A percentile compares a stretch with the other conserved stretches of the same genome.
phyloP scores from a whole-genome alignment of 2,888 invertebrate species.

The Belgica antarctica region DNA sequence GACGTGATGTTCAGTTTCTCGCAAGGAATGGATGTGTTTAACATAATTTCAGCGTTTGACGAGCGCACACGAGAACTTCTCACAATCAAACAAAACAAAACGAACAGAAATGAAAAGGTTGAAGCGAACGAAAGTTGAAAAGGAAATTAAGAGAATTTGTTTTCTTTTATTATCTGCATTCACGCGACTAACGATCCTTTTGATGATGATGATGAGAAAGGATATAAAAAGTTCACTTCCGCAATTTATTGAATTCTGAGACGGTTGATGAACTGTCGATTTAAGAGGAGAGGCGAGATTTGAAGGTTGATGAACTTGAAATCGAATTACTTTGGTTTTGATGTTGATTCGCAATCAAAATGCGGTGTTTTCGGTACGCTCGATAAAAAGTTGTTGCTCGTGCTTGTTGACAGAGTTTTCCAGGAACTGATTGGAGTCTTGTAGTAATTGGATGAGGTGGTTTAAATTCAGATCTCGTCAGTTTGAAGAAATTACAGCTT shows the following conservation, averaged over 20 bases:
- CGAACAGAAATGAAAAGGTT: not conserved
- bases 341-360: too few species aligned
- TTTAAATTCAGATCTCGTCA: too few species aligned
- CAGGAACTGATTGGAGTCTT: too few species aligned
- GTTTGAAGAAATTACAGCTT: too few species aligned
- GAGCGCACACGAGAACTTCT: not conserved
- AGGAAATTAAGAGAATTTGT: not conserved
- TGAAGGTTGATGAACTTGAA: not conserved
- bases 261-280: constrained; percentile 29
- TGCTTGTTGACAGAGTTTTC: too few species aligned
- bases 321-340: too few species aligned
- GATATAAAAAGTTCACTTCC: constrained; percentile 25
- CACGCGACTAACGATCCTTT: not conserved
- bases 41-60: not conserved
- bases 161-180: not conserved
- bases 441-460: too few species aligned
- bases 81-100: not conserved
- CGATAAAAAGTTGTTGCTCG: too few species aligned
- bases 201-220: constrained; percentile 6
- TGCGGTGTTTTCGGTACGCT: too few species aligned
- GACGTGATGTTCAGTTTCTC: constrained; percentile 29
- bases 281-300: not conserved
- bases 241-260: constrained; percentile 31
- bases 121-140: not conserved
- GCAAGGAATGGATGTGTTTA: not conserved